These are phyloP conservation scores for Anarrhichthys ocellatus DNA, from an alignment of 2,113 vertebrate species.

Conservation along the genomic window DNA sequence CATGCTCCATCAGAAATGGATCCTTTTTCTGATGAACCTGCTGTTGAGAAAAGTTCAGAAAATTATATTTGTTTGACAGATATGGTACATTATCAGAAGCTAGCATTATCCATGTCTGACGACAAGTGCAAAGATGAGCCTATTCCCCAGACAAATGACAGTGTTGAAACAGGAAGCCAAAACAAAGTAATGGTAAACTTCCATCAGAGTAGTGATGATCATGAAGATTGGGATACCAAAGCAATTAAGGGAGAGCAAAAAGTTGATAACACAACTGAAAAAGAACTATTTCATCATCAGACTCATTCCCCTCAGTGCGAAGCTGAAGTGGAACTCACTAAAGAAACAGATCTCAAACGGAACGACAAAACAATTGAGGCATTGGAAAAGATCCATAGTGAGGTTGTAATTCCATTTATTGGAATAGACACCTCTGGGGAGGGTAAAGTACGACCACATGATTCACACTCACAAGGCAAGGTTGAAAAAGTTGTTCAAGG, in stretches of 20 bases:
- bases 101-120: neutral
- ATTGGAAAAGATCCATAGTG: neutral
- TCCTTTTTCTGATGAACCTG: neutral
- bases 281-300: slow-evolving; percentile 7
- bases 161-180: slow-evolving; percentile 13
- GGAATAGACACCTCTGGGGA: slow-evolving; percentile 24
- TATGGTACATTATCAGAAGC: neutral
- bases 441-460: neutral
- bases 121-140: neutral
- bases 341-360: slow-evolving; percentile 7
- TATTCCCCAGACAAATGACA: slow-evolving; percentile 6
- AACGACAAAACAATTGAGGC: neutral
- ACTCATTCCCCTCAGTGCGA: neutral
- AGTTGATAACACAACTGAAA: neutral
- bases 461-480: neutral
- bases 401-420: slow-evolving; percentile 42
- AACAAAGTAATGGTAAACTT: neutral
- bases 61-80: slow-evolving; percentile 10
- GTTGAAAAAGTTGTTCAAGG: slow-evolving; percentile 12
- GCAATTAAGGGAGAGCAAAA: slow-evolving; percentile 8
- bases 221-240: slow-evolving; percentile 28
- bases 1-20: slow-evolving; percentile 1
- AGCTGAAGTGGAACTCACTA: neutral
- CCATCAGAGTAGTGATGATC: neutral
- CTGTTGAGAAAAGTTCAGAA: neutral